Conservation (phyloP, 2,888 invertebrate genomes). For the Panopea generosa region DNA sequence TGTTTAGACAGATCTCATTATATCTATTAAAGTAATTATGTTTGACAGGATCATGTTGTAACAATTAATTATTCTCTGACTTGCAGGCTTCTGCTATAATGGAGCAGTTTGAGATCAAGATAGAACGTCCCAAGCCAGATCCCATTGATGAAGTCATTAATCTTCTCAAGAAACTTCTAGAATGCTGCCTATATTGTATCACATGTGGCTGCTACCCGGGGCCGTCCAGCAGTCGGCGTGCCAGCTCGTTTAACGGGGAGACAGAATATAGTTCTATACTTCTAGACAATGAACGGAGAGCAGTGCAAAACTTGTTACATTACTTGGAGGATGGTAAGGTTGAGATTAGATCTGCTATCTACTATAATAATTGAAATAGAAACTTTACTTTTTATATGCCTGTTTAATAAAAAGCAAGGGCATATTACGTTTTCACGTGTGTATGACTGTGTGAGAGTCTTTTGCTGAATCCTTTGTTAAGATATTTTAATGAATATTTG, state of each 20-base stretch:
- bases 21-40: too few species aligned
- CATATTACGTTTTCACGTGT: too few species aligned
- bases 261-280: constrained; percentile 71
- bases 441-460: too few species aligned
- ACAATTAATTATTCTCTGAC: too few species aligned
- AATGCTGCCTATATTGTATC: constrained; percentile 73
- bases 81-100: constrained; percentile 64
- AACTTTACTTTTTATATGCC: too few species aligned
- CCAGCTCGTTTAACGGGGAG: constrained; percentile 63
- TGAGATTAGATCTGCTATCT: too few species aligned
- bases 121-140: constrained; percentile 69
- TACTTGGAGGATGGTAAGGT: constrained; percentile 78
- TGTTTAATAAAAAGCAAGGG: too few species aligned
- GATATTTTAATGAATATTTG: too few species aligned
- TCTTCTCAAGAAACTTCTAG: constrained; percentile 69
- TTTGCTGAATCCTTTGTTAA: too few species aligned
- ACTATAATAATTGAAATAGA: too few species aligned
- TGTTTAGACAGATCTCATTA: too few species aligned
- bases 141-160: constrained; percentile 70
- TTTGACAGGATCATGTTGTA: too few species aligned
- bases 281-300: constrained; percentile 74
- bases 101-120: constrained; percentile 71
- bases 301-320: constrained; percentile 75
- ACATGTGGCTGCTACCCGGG: constrained; percentile 78
- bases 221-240: constrained; percentile 31